Percentiles rank a stretch among this genome's conserved stretches.
Conservation (phyloP, 2,113 vertebrate species). For the Meleagris gallopavo region DNA sequence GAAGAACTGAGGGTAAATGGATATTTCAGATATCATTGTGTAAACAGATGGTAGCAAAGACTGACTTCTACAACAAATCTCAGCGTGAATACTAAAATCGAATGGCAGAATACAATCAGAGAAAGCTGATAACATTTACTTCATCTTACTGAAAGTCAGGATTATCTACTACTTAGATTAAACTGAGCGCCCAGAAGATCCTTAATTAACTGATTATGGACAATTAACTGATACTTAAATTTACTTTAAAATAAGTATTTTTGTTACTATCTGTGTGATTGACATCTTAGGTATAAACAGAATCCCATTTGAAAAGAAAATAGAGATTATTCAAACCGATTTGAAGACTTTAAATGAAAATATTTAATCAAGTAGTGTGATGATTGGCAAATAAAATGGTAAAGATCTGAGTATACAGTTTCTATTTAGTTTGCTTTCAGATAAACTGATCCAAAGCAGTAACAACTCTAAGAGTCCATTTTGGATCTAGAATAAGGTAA, state of each 20-base stretch:
- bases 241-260: neutral
- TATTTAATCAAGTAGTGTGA: neutral
- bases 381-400: neutral
- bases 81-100: neutral
- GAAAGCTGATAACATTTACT: neutral
- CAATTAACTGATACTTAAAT: neutral
- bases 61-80: neutral
- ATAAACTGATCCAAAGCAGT: neutral
- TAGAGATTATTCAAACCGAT: neutral
- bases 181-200: neutral
- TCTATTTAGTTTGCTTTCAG: neutral
- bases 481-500: neutral
- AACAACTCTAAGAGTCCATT: neutral
- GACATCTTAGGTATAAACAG: neutral
- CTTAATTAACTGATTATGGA: neutral
- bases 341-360: neutral
- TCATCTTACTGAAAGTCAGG: neutral
- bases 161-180: neutral
- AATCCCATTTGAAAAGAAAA: neutral
- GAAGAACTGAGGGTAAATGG: neutral
- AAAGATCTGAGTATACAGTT: neutral
- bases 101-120: neutral
- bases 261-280: neutral
- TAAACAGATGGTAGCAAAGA: neutral
- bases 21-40: neutral